A percentile compares a stretch with the other conserved stretches of the same genome.
Evolutionary conservation across 2,797 vertebrate genomes (phyloP).

Genomic region (Todus mexicanus): DNA sequence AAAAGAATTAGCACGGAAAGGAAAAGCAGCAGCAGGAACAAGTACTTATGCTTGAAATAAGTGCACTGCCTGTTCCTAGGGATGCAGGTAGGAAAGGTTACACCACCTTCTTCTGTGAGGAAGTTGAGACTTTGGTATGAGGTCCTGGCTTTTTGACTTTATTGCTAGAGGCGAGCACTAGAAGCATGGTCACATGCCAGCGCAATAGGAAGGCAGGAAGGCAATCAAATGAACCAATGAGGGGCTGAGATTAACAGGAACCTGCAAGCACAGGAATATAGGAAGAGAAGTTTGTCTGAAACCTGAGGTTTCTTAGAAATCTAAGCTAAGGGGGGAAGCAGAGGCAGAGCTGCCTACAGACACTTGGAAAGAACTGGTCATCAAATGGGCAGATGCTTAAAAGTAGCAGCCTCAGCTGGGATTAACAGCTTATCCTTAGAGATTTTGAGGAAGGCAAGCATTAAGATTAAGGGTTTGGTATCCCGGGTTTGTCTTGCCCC

Average conservation of each 20-base stretch:
- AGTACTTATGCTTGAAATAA: background rate
- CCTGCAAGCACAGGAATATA: rapidly evolving
- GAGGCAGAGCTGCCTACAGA: background rate
- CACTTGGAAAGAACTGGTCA: background rate
- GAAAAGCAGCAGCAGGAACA: background rate
- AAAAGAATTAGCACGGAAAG: constrained; percentile 20
- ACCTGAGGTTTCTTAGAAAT: background rate
- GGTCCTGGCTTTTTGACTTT: background rate
- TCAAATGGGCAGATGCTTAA: rapidly evolving
- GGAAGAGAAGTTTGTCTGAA: background rate
- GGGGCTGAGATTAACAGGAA: background rate
- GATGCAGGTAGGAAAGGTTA: background rate
- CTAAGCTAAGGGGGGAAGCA: background rate
- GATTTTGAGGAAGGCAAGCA: background rate
- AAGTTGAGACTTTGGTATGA: background rate
- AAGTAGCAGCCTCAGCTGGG: background rate
- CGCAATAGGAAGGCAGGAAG: background rate
- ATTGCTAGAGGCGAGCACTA: background rate
- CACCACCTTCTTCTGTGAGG: no score
- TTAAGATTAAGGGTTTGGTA: background rate
- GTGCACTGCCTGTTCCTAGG: background rate
- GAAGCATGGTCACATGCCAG: rapidly evolving
- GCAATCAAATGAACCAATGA: rapidly evolving
- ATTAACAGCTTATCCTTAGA: rapidly evolving
- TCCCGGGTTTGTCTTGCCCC: rapidly evolving